phyloP scores from a whole-genome alignment of 2,113 vertebrate genomes.

The Catagonus wagneri region DNA sequence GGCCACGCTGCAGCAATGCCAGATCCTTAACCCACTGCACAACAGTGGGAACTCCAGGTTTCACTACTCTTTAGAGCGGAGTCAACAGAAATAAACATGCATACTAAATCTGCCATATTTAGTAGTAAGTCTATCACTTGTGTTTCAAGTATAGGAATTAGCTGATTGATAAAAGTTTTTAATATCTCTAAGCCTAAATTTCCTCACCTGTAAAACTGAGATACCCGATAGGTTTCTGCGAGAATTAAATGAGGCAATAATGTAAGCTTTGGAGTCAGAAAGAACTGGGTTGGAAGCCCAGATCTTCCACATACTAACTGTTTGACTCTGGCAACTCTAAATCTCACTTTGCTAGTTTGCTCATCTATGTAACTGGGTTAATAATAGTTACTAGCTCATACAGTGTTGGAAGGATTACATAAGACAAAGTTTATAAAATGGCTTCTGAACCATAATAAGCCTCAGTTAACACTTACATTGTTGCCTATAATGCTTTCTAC shows the following conservation, averaged over 20 bases:
- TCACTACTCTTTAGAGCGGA: not conserved
- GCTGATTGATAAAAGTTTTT: constrained; percentile 8
- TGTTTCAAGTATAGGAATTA: constrained; percentile 4
- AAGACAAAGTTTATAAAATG: not conserved
- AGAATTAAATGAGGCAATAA: constrained; percentile 15
- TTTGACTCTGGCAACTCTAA: not conserved
- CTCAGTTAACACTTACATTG: constrained; percentile 21
- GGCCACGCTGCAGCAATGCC: no score
- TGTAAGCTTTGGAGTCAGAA: not conserved
- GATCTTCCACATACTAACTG: not conserved
- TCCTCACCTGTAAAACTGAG: not conserved
- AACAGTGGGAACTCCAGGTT: not conserved
- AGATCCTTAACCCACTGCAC: no score
- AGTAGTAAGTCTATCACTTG: not conserved
- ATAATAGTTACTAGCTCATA: not conserved
- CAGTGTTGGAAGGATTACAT: not conserved
- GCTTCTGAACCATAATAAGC: not conserved
- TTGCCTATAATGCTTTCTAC: not conserved
- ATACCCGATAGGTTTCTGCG: not conserved
- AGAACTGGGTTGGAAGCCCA: not conserved
- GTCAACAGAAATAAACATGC: constrained; percentile 39
- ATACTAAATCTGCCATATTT: constrained; percentile 19
- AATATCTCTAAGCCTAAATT: not conserved
- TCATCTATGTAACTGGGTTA: not conserved
- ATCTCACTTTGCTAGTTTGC: not conserved